A percentile compares a stretch with the other conserved stretches of the same genome.
These are phyloP conservation scores for Python bivittatus DNA, from an alignment of 2,113 vertebrate species.

Conservation along the genomic window DNA sequence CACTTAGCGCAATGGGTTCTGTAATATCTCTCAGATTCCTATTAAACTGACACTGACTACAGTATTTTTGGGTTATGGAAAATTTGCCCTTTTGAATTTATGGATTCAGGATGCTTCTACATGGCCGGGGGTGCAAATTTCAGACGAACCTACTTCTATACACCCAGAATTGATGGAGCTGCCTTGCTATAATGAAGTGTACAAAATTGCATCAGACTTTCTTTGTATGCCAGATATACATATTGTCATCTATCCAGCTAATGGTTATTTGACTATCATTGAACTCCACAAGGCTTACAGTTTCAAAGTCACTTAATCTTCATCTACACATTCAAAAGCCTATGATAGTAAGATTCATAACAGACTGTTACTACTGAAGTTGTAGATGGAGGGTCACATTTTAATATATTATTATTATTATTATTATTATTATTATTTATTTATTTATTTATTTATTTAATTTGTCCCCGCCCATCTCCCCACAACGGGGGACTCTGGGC, in stretches of 20 bases:
- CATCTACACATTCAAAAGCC: neutral
- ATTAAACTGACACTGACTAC: neutral
- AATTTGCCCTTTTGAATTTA: neutral
- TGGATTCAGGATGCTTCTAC: neutral
- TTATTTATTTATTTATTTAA: too few species aligned
- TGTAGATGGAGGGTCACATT: neutral
- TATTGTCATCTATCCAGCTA: neutral
- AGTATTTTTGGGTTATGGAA: neutral
- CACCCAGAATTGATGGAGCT: neutral
- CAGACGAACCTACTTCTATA: neutral
- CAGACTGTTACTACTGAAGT: neutral
- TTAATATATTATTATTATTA: too few species aligned
- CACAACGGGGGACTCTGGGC: too few species aligned
- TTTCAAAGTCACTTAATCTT: neutral
- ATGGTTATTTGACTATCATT: neutral
- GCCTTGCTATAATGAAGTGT: neutral
- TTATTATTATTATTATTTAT: too few species aligned
- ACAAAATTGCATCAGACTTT: neutral
- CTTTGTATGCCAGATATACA: neutral
- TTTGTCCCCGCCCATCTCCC: too few species aligned
- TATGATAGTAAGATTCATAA: neutral
- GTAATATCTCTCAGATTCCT: neutral
- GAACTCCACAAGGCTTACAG: neutral
- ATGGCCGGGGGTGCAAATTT: neutral
- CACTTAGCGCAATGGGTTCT: neutral